A percentile compares a stretch with the other conserved stretches of the same genome.
Conservation (phyloP, 2,113 vertebrate species). For the Copsychus sechellarum region DNA sequence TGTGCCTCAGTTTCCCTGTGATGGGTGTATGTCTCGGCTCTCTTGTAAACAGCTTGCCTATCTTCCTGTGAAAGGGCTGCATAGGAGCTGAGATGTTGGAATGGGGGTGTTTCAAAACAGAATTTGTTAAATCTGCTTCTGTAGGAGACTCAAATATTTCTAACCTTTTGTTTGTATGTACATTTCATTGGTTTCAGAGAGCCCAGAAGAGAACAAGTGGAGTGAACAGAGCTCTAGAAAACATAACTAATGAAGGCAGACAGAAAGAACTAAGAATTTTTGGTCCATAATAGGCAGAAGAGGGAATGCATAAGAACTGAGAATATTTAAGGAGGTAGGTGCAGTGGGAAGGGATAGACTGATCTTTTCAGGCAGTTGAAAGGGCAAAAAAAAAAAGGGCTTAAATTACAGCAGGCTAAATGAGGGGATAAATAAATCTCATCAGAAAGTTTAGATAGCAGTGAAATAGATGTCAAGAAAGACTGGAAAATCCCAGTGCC, state of each 20-base stretch:
- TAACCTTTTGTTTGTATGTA: neutral
- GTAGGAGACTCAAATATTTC: neutral
- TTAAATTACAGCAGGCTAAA: neutral
- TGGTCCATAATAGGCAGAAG: neutral
- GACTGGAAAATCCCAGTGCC: neutral
- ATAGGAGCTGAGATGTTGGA: neutral
- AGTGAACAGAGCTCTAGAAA: neutral
- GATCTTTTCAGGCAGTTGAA: neutral
- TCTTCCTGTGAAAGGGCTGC: neutral
- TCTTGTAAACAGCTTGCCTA: neutral
- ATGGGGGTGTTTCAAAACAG: neutral
- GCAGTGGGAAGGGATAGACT: neutral
- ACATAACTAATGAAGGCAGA: neutral
- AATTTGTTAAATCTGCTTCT: neutral
- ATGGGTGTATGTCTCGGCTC: neutral
- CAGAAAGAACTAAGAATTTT: neutral
- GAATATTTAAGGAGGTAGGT: neutral
- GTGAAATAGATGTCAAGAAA: neutral
- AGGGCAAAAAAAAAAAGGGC: neutral
- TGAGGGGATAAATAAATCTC: neutral
- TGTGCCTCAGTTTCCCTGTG: neutral
- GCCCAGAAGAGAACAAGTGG: neutral
- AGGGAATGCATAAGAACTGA: neutral
- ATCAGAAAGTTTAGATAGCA: neutral
- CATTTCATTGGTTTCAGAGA: neutral